Percentiles rank a stretch among this genome's conserved stretches.
These are phyloP conservation scores for Alviniconcha strummeri DNA, from an alignment of 2,888 invertebrate genomes.

Conservation along the genomic window DNA sequence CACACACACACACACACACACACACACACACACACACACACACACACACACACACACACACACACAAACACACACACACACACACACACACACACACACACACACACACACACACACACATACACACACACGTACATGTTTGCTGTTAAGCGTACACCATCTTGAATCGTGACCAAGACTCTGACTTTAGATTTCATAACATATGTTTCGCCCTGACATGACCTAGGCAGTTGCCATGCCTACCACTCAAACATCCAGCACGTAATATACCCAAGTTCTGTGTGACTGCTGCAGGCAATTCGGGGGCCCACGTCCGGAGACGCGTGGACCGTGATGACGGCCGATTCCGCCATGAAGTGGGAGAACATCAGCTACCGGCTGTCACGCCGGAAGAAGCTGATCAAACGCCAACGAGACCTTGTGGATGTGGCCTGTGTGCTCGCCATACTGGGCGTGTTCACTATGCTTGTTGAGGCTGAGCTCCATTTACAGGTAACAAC, in stretches of 20 bases:
- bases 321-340: too few relatives aligned
- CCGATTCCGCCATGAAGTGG: constrained; percentile 39
- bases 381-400: constrained; percentile 51
- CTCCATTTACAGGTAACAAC: constrained; percentile 26
- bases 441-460: constrained; percentile 52
- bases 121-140: background rate
- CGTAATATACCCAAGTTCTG: background rate
- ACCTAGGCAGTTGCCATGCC: too few relatives aligned
- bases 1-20: constrained; percentile 15
- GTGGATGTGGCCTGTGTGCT: constrained; percentile 55
- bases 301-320: too few relatives aligned
- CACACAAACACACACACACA: background rate
- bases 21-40: constrained; percentile 6
- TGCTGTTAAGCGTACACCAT: too few relatives aligned
- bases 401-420: constrained; percentile 50
- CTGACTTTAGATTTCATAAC: too few relatives aligned
- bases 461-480: constrained; percentile 62
- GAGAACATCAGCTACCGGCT: constrained; percentile 61
- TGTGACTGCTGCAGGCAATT: background rate
- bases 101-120: constrained; percentile 1
- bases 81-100: background rate
- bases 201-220: too few relatives aligned
- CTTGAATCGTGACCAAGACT: too few relatives aligned
- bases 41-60: background rate
- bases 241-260: background rate